A percentile compares a stretch with the other conserved stretches of the same genome.
Evolutionary conservation across 2,888 invertebrate species (phyloP).

Genomic region (Loripinus fragilis): DNA sequence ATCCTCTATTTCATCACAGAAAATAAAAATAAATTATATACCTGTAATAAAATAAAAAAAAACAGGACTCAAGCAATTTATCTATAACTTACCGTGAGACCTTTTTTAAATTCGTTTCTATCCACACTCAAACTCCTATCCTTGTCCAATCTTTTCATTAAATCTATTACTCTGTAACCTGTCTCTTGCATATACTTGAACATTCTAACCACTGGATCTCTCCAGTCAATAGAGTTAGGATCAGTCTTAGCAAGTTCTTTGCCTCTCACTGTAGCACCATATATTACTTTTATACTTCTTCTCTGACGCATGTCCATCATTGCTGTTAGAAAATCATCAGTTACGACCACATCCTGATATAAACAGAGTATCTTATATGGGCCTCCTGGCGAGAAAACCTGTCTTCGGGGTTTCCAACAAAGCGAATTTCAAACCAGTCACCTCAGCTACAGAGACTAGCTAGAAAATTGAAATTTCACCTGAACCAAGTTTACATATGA

Average conservation of each 20-base stretch:
- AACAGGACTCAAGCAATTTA: background rate
- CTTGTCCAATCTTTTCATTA: conserved; percentile 74
- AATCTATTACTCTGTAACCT: conserved; percentile 74
- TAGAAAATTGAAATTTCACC: no score
- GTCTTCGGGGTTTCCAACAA: no score
- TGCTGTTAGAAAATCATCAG: conserved; percentile 64
- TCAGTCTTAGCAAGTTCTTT: conserved; percentile 48
- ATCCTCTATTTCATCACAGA: no score
- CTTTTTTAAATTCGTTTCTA: conserved; percentile 71
- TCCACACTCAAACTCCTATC: conserved; percentile 73
- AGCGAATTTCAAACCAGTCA: no score
- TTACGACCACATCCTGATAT: conserved; percentile 72
- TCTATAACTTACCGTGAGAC: conserved; percentile 68
- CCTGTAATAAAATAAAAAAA: no score
- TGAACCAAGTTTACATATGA: no score
- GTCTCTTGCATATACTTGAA: conserved; percentile 74
- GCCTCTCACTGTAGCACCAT: conserved; percentile 66
- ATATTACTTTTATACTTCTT: conserved; percentile 57
- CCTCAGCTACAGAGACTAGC: no score
- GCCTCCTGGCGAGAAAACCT: no score
- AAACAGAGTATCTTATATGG: no score
- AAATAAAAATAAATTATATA: no score
- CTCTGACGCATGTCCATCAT: conserved; percentile 64
- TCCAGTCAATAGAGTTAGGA: conserved; percentile 62
- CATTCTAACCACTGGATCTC: conserved; percentile 69